These are phyloP conservation scores for Lissocephala sabroskyi DNA, from an alignment of 2,888 invertebrate genomes.

Conservation along the genomic window DNA sequence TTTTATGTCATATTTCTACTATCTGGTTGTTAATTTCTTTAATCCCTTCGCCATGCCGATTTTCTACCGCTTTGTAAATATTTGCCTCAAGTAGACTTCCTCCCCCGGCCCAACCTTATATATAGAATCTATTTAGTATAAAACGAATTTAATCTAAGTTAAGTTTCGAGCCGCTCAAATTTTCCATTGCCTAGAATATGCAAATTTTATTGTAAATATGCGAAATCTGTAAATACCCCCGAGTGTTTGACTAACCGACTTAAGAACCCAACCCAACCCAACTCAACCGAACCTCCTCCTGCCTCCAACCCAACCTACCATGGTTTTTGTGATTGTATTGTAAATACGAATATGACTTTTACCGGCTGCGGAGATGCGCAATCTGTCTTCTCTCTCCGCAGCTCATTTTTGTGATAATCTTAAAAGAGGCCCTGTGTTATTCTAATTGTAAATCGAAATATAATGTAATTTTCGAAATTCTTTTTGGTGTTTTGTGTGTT, in stretches of 20 bases:
- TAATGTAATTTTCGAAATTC: no score
- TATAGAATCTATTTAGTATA: no score
- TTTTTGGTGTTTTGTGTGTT: no score
- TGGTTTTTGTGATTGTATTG: no score
- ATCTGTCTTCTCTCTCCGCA: neutral
- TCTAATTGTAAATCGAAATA: neutral
- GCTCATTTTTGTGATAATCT: conserved; percentile 40
- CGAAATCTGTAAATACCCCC: conserved; percentile 14
- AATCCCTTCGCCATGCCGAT: conserved; percentile 67
- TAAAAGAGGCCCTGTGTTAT: conserved; percentile 27
- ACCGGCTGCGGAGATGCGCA: neutral
- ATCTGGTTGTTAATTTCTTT: conserved; percentile 63
- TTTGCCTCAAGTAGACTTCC: conserved; percentile 52
- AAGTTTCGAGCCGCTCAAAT: neutral
- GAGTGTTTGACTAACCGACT: neutral
- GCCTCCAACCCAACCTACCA: no score
- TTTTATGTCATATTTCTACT: conserved; percentile 68
- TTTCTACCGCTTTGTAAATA: conserved; percentile 64
- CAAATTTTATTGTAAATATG: neutral
- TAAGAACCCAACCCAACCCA: no score
- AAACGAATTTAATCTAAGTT: no score
- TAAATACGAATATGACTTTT: no score
- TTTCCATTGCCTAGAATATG: no score
- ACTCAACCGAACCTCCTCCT: no score
- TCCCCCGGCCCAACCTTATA: no score